Evolutionary conservation across 1,140 invertebrate genomes (phyloP), one percentile per base, ranked within the genome.

Genomic region (Pomacea maculata): DNA sequence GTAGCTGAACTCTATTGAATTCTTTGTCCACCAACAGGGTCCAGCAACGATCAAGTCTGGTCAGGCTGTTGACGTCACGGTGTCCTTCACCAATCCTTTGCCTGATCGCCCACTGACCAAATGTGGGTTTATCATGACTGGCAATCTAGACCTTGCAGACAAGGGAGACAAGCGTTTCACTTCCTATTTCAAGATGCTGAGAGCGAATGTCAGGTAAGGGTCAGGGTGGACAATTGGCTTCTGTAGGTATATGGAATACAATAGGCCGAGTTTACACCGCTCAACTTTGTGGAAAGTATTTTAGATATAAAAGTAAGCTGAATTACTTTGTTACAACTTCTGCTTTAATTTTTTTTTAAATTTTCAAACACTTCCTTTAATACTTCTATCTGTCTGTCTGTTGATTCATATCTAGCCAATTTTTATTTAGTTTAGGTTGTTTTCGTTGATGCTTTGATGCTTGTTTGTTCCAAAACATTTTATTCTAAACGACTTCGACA

Each of bases 41-140:
- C 77, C 77, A 55, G 67, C 67, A n/a, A 15, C 29, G 45, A 45
- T 65, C 17, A 57, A 78, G 45, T 45, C 45, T 9, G 65, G 65
- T 8, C 15, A 78, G 54, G 57, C 29, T 10, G 3, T 71, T 14
- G 70, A 45, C 14, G 65, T 78, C 19, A 29, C 34, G 34, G 21
- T 71, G 45, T 70, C 65, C 15, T 54, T 78, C 17, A 70, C 77
- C 45, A 78, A 78, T 65, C 77, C 77, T 52, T 54, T 78, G 45
- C 57, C 57, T 14, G n/a, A 52, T 1, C 19, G 52, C 17, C 76
- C 77, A 17, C 54, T 78, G 57, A 78, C 77, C 25, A 29, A 19
- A 1, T 78, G 75, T 21, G 5, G 45, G 65, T 54, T 78, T 17
- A 19, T 21, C 29, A 78, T 78, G 77, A 57, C n/a, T 3, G 77